These are phyloP conservation scores for Philopedon plagiatum DNA, from an alignment of 2,888 invertebrate species.

Conservation along the genomic window DNA sequence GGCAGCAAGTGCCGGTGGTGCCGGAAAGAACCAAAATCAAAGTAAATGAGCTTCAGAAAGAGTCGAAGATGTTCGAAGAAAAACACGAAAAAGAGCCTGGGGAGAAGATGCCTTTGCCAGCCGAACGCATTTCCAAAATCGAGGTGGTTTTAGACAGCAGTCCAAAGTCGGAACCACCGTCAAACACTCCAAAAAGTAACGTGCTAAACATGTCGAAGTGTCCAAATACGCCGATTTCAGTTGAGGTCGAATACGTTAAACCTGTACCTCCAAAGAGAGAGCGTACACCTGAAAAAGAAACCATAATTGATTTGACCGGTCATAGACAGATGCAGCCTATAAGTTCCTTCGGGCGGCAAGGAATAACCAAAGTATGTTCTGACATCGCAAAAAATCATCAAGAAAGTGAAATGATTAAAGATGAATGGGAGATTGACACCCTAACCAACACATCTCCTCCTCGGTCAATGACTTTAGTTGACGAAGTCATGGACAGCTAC, in stretches of 20 bases:
- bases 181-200: not conserved
- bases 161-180: not conserved
- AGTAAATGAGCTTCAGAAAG: constrained; percentile 27
- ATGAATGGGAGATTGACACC: constrained; percentile 52
- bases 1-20: constrained; percentile 42
- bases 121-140: constrained; percentile 18
- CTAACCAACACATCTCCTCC: constrained; percentile 53
- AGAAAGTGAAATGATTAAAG: constrained; percentile 45
- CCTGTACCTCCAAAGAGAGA: constrained; percentile 46
- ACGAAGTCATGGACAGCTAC: constrained; percentile 56
- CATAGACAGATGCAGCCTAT: constrained; percentile 1
- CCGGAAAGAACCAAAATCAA: constrained; percentile 44
- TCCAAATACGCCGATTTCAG: constrained; percentile 21
- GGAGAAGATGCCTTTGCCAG: constrained; percentile 33
- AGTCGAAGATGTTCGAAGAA: constrained; percentile 34
- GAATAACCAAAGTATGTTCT: constrained; percentile 29
- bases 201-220: constrained; percentile 8
- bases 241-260: constrained; percentile 41
- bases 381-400: constrained; percentile 30
- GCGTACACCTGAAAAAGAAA: constrained; percentile 43
- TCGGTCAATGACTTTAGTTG: constrained; percentile 49
- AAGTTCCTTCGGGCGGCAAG: constrained; percentile 36
- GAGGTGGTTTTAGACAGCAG: constrained; percentile 2
- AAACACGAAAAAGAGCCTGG: constrained; percentile 26
- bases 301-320: constrained; percentile 24